Conservation (phyloP, 2,113 vertebrate genomes). For the Cisticola juncidis region DNA sequence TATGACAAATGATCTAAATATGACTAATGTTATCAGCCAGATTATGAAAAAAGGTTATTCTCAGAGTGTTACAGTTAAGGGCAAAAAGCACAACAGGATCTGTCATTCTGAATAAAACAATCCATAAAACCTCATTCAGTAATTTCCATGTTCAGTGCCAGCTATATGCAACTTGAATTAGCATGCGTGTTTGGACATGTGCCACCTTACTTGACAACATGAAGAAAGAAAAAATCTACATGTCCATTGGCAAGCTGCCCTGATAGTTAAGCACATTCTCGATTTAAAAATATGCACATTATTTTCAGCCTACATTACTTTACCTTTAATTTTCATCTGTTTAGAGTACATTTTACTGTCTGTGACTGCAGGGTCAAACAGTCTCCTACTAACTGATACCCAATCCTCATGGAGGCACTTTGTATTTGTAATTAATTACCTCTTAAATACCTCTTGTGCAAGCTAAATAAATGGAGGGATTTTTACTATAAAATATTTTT, state of each 20-base stretch:
- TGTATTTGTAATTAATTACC: neutral
- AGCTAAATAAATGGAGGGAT: neutral
- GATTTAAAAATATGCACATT: slow-evolving; percentile 22
- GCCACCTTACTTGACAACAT: slow-evolving; percentile 23
- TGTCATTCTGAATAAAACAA: slow-evolving; percentile 16
- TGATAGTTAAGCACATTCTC: slow-evolving; percentile 21
- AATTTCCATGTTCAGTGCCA: slow-evolving; percentile 24
- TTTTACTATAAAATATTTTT: neutral
- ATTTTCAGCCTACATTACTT: neutral
- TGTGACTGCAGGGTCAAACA: neutral
- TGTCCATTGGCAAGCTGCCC: slow-evolving; percentile 4
- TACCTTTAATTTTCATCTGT: neutral
- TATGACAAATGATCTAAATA: slow-evolving; percentile 17
- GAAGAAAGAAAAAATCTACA: slow-evolving; percentile 25
- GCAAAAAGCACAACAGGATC: slow-evolving; percentile 33
- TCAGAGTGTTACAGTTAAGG: neutral
- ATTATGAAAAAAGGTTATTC: slow-evolving; percentile 3
- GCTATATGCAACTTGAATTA: slow-evolving; percentile 24
- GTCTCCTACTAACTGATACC: neutral
- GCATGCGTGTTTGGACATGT: neutral
- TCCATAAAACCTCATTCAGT: neutral
- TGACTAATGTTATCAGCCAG: neutral
- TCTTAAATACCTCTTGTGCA: neutral
- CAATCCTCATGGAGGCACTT: neutral
- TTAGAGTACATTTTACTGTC: neutral